Evolutionary conservation across 1,140 invertebrate genomes (phyloP), one percentile per base, ranked within the genome.

Genomic region (Drosophila punjabiensis): DNA sequence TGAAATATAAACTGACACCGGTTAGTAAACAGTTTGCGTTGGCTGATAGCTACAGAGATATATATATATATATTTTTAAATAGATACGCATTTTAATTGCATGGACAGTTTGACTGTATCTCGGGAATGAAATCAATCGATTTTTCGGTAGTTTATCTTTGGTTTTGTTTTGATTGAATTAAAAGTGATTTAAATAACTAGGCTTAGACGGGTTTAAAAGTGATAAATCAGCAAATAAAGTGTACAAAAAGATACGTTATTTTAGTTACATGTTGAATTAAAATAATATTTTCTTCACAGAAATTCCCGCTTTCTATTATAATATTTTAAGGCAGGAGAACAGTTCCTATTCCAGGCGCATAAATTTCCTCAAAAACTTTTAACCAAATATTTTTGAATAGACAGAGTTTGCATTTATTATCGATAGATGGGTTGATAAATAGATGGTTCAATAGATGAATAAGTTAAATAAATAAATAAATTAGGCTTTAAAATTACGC

Each of bases 401-500:
- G 79, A 39, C 60, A 58, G 33, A 76, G 47, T 41, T 53, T 53
- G 73, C 65, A 62, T 56, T 74, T 87, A 77, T 87, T 88, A 58
- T 81, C 18, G 56, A 68, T 79, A 73, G 55, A 41, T 63, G 28
- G 70, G 59, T 8, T 47, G 41, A 76, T 76, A 76, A 58, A 76
- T 76, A 75, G 52, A 56, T 41, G 35, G 43, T 52, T 76, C 64
- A 58, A 55, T 65, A 75, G 50, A 56, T 41, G 28, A 81, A 69
- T 53, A 82, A 90, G 89, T 77, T 79, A 90, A 78, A 80, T 91
- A 89, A 90, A 90, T 89, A 81, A 81, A 81, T 81, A 90, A 90
- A 81, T 90, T 82, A 89, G 68, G 50, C 56, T 65, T 79, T 90
- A 80, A 39, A 82, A 70, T 80, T 86, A 86, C 70, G 60, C 45